phyloP scores from a whole-genome alignment of 2,888 invertebrate genomes.

The Ypsolopha sequella region DNA sequence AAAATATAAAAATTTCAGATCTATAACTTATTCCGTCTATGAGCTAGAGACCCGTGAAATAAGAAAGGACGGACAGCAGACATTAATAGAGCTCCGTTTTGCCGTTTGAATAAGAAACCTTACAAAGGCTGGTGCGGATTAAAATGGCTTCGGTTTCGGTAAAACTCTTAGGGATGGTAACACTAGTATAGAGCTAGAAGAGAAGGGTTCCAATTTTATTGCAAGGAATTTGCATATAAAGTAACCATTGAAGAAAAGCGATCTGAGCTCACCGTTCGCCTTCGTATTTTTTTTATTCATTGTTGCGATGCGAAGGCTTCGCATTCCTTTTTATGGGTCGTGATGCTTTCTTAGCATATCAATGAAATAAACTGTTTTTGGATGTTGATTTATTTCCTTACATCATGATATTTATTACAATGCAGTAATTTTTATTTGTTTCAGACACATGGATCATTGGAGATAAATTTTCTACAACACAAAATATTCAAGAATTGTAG shows the following conservation, averaged over 20 bases:
- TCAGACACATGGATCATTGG: conserved; percentile 37
- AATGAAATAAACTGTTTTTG: conserved; percentile 58
- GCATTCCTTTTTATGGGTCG: conserved; percentile 53
- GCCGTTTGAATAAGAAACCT: no score
- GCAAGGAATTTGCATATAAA: conserved; percentile 69
- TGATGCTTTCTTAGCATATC: conserved; percentile 39
- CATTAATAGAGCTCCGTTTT: no score
- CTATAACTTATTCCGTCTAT: no score
- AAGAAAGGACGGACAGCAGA: no score
- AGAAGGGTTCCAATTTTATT: conserved; percentile 68
- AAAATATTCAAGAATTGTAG: no score
- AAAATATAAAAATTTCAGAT: no score
- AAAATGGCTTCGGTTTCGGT: no score
- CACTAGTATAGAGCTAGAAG: conserved; percentile 49
- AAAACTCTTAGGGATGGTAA: no score
- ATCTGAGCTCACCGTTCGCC: conserved; percentile 44
- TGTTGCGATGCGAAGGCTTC: conserved; percentile 49
- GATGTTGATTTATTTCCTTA: conserved; percentile 31
- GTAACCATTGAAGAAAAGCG: conserved; percentile 71
- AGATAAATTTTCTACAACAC: no score
- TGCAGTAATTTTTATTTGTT: conserved; percentile 23
- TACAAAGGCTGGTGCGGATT: no score
- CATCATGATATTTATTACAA: no score
- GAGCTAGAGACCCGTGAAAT: no score
- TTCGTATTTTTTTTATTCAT: conserved; percentile 59